Percentiles rank a stretch among this genome's conserved stretches.
Conservation (phyloP, 2,888 invertebrate species). For the Rotaria macrura region DNA sequence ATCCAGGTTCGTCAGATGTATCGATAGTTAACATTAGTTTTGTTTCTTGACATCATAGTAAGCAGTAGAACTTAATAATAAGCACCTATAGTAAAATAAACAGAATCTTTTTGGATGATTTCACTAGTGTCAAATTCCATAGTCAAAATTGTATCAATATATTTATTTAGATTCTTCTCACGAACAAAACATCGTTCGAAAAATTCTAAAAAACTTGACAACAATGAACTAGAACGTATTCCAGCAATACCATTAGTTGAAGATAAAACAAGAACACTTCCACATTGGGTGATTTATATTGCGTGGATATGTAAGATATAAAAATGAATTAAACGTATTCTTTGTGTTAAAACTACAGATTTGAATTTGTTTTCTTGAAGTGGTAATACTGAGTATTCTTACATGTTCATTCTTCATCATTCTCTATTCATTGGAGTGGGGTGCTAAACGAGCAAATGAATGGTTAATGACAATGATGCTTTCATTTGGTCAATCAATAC, state of each 20-base stretch:
- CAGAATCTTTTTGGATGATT: too few species aligned
- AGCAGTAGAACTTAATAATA: too few species aligned
- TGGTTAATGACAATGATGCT: constrained; percentile 48
- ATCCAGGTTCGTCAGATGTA: not conserved
- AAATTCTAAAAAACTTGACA: not conserved
- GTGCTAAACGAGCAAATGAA: constrained; percentile 45
- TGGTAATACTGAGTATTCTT: constrained; percentile 44
- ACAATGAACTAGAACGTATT: constrained; percentile 35
- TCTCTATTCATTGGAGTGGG: constrained; percentile 49
- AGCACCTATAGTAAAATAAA: too few species aligned
- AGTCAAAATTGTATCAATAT: too few species aligned
- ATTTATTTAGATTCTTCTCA: not conserved
- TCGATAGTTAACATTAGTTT: too few species aligned
- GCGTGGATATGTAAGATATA: constrained; percentile 45
- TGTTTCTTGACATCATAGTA: too few species aligned
- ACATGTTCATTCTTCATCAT: constrained; percentile 46
- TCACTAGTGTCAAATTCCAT: too few species aligned
- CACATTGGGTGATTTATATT: constrained; percentile 47
- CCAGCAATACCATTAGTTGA: constrained; percentile 36
- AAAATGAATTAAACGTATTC: not conserved
- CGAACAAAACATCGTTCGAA: not conserved
- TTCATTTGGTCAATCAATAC: constrained; percentile 49
- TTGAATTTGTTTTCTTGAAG: constrained; percentile 36
- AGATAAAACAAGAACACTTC: constrained; percentile 43
- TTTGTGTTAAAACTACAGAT: not conserved